Base-by-base conservation (phyloP, 2,797 vertebrate genomes). In the Ctenopoma multispine region DNA sequence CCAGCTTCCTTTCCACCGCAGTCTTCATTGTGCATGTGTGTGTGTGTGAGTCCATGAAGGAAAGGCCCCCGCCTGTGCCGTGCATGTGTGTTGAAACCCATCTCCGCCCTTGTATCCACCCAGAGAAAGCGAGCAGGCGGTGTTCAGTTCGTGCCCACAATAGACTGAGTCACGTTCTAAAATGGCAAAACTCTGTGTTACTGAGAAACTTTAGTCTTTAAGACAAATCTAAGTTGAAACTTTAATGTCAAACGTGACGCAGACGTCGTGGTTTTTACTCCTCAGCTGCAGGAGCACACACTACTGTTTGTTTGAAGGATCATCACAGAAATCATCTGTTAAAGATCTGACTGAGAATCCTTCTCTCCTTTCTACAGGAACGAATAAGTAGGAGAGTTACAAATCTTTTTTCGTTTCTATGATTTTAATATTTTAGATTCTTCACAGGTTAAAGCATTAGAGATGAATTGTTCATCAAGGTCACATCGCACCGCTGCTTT, bases 51-150 rank as follows among this genome's bases (percentile, higher is more conserved):
- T 67, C 57, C 61, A 73, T 73, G 72, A 82, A 83, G 84, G 81
- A 89, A 86, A 74, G 83, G 82, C 77, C 77, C 79, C 84, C 70
- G 81, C 80, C 84, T 85, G 83, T 55, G 60, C 24, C 5, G 61
- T 79, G 79, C 43, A 38, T 77, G 85, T 79, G 82, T 87, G 76
- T 77, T 87, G 71, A 87, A 89, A 89, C 81, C 77, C 82, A 84
- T 89, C 90, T 89, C 89, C 84, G 40, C 87, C 87, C 88, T 89
- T 62, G 80, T 82, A 82, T 87, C 87, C 88, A 87, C 83, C 87
- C 91, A 83, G 68, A 84, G 63, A 81, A 79, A 73, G 79, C 38
- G 36, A 81, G 85, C 81, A 73, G 75, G 82, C 75, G 47, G 67
- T 20, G 74, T 73, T 87, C 65, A 43, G 20, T 79, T 63, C 48